Evolutionary conservation across 2,113 vertebrate genomes (phyloP).

Genomic region (Anguilla rostrata): DNA sequence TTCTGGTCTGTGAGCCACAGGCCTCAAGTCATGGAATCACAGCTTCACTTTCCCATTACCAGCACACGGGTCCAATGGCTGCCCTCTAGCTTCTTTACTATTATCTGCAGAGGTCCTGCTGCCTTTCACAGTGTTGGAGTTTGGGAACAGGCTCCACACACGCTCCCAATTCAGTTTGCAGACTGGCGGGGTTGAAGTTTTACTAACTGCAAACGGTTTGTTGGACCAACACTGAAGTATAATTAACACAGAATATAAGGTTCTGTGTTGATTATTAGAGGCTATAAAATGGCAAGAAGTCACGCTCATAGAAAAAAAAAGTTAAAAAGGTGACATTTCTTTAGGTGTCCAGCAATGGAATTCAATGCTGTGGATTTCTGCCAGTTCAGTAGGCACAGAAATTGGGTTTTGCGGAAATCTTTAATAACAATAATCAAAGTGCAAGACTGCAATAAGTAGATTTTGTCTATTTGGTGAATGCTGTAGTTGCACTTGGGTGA

Average conservation of each 20-base stretch:
- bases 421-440: background rate
- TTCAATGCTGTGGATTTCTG: background rate
- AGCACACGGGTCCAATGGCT: background rate
- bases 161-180: background rate
- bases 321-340: background rate
- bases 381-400: background rate
- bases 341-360: background rate
- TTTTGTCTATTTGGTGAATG: background rate
- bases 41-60: background rate
- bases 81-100: background rate
- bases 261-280: constrained; percentile 41
- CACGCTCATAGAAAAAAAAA: constrained; percentile 4
- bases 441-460: background rate
- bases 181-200: background rate
- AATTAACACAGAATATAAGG: constrained; percentile 42
- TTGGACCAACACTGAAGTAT: constrained; percentile 26
- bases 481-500: background rate
- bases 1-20: too few species aligned
- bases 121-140: background rate
- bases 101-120: background rate
- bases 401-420: background rate
- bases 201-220: constrained; percentile 10
- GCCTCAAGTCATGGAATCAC: background rate
- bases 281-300: constrained; percentile 31
- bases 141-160: background rate